Conservation (phyloP, 1,140 invertebrate species). For the Cryptotermes secundus region DNA sequence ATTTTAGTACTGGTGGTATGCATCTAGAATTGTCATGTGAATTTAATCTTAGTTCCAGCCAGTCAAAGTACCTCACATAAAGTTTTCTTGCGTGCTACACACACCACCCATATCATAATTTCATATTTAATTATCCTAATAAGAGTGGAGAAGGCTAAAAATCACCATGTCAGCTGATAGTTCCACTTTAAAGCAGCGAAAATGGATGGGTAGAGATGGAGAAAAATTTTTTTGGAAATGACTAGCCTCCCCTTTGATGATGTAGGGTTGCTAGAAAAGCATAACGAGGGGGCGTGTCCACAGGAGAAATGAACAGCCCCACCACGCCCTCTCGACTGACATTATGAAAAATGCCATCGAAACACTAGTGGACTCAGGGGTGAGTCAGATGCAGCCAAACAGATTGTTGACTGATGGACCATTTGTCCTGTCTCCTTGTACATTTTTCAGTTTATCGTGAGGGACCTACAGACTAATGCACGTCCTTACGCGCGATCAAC, state of each 20-base stretch:
- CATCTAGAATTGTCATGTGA: too few species aligned
- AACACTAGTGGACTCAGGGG: background rate
- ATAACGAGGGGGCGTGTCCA: background rate
- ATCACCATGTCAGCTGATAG: background rate
- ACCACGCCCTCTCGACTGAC: background rate
- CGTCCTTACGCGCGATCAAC: background rate
- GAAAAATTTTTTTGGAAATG: background rate
- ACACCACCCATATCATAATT: too few species aligned
- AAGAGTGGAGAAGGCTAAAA: background rate
- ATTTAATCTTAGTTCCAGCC: too few species aligned
- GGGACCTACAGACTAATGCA: background rate
- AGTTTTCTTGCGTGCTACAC: too few species aligned
- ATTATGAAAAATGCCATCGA: background rate
- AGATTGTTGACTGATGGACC: constrained; percentile 1
- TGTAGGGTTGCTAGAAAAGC: background rate
- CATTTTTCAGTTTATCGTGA: background rate
- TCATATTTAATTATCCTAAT: too few species aligned
- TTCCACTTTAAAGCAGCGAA: background rate
- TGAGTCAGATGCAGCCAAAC: background rate
- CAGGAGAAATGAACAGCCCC: background rate
- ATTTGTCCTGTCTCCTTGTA: background rate
- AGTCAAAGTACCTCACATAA: too few species aligned
- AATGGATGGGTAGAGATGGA: background rate
- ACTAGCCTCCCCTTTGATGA: background rate
- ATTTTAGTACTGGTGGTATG: too few species aligned